Conservation (phyloP, 2,888 invertebrate species). For the Liopterus haemorrhoidalis region DNA sequence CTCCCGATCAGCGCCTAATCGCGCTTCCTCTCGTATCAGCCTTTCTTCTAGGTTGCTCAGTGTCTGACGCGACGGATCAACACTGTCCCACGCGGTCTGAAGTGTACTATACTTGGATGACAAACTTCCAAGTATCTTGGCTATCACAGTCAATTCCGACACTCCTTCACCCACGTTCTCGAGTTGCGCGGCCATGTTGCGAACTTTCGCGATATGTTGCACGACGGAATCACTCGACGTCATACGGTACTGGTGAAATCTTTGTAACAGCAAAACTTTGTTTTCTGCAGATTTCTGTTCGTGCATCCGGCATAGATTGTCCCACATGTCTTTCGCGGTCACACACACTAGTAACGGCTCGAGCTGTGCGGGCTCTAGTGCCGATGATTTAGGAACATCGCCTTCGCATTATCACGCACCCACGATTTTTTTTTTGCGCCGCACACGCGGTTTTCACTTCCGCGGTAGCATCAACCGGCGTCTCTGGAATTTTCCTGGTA, state of each 20-base stretch:
- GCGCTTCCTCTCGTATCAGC: conserved; percentile 28
- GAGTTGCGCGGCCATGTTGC: conserved; percentile 29
- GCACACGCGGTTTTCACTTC: no score
- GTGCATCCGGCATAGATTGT: conserved; percentile 26
- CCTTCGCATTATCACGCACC: conserved; percentile 30
- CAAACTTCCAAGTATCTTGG: conserved; percentile 32
- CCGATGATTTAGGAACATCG: conserved; percentile 30
- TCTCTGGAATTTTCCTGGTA: conserved; percentile 7
- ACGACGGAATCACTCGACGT: conserved; percentile 25
- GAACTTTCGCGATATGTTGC: conserved; percentile 28
- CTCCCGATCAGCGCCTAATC: no score
- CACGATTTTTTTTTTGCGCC: conserved; percentile 13
- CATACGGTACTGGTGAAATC: conserved; percentile 28
- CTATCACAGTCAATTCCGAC: conserved; percentile 26
- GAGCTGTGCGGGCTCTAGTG: conserved; percentile 28
- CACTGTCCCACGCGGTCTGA: conserved; percentile 25
- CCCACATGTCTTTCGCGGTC: conserved; percentile 32
- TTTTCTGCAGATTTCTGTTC: conserved; percentile 32
- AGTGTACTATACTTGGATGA: conserved; percentile 29
- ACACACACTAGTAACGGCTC: conserved; percentile 26
- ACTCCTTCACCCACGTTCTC: conserved; percentile 30
- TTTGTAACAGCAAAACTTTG: conserved; percentile 26
- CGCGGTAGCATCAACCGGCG: neutral
- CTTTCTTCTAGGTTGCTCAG: conserved; percentile 27
- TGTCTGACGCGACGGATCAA: conserved; percentile 23